phyloP scores from a whole-genome alignment of 2,797 vertebrate species.

The Phataginus tricuspis region DNA sequence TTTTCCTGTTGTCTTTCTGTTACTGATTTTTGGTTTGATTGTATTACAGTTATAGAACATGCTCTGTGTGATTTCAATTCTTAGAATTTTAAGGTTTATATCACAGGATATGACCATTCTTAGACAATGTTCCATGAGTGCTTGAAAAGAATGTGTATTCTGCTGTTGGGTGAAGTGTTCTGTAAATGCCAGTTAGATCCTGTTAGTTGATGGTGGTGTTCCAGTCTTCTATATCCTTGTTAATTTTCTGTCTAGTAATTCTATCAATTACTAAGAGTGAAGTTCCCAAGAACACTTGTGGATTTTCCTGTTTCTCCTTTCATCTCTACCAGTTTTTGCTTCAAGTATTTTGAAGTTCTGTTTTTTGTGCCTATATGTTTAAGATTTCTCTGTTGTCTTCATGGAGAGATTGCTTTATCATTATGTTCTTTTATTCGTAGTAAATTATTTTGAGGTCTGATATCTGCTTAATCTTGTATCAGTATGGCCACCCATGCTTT shows the following conservation, averaged over 20 bases:
- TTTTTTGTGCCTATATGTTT: neutral
- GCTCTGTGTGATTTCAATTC: neutral
- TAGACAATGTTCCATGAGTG: neutral
- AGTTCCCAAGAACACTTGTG: too few species aligned
- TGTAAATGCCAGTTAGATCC: neutral
- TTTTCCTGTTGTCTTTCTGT: neutral
- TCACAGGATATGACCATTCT: neutral
- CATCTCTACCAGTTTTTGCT: neutral
- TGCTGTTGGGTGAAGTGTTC: neutral
- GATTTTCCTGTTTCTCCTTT: neutral
- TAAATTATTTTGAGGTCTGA: neutral
- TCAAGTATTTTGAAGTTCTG: neutral
- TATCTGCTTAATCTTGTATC: neutral
- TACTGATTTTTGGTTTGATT: slow-evolving; percentile 42
- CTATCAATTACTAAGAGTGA: neutral
- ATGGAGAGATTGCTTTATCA: neutral
- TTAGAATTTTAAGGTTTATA: neutral
- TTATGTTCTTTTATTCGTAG: neutral
- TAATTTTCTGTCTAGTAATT: neutral
- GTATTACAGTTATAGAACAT: neutral
- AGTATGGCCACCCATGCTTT: neutral
- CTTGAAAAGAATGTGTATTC: neutral
- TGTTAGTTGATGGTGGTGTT: neutral
- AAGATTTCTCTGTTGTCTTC: neutral
- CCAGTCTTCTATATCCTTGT: neutral